phyloP scores from a whole-genome alignment of 2,888 invertebrate species.

The Andrena trimmerana region DNA sequence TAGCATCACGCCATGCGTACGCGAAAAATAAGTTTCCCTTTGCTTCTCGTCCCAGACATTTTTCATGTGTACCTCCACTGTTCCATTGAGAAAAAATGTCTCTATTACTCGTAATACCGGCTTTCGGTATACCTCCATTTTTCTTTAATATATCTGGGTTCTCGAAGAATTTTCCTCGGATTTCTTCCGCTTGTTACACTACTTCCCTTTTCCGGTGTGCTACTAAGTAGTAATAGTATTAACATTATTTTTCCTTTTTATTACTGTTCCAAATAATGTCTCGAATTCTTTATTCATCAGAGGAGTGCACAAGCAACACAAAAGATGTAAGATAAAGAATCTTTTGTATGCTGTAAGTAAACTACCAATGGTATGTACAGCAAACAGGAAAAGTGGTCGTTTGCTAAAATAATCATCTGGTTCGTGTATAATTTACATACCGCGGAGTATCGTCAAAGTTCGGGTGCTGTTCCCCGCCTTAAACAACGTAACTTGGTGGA shows the following conservation, averaged over 20 bases:
- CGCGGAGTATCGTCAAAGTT: slow-evolving; percentile 17
- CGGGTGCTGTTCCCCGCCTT: slow-evolving; percentile 19
- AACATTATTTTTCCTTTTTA: neutral
- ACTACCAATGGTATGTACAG: neutral
- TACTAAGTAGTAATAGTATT: neutral
- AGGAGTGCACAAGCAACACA: too few relatives aligned
- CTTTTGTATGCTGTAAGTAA: neutral
- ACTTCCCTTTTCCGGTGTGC: neutral
- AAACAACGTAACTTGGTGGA: slow-evolving; percentile 46
- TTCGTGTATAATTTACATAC: slow-evolving; percentile 5
- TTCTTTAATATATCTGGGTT: slow-evolving; percentile 15
- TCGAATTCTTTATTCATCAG: neutral
- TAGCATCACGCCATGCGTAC: neutral
- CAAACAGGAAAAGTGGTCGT: neutral
- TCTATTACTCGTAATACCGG: slow-evolving; percentile 22
- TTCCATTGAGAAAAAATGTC: slow-evolving; percentile 17
- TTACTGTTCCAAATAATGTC: neutral
- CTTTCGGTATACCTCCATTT: slow-evolving; percentile 12
- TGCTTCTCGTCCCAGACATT: neutral
- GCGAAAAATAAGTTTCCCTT: slow-evolving; percentile 12
- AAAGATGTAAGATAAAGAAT: too few relatives aligned
- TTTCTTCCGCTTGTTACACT: neutral
- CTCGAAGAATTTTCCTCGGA: slow-evolving; percentile 13
- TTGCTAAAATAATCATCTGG: neutral
- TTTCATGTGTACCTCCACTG: neutral